Evolutionary conservation across 2,888 invertebrate species (phyloP).

Genomic region (Hemaris fuciformis): DNA sequence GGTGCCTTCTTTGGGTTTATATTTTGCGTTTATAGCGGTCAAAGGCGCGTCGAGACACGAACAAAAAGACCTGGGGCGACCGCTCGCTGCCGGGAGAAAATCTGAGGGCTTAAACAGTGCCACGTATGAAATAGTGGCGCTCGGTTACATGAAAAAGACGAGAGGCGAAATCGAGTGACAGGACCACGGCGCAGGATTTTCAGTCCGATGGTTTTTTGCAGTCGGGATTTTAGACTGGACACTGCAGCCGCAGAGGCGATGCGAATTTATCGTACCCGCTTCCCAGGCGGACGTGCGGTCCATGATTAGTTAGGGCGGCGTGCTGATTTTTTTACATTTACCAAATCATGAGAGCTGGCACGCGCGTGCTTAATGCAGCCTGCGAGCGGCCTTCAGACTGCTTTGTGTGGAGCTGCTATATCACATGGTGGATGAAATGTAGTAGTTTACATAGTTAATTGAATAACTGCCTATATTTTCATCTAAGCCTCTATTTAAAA

Average conservation of each 20-base stretch:
- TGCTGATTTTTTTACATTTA: constrained; percentile 12
- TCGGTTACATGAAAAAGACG: constrained; percentile 82
- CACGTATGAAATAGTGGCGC: constrained; percentile 79
- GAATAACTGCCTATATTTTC: no score
- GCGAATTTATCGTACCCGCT: constrained; percentile 69
- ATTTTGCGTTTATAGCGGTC: constrained; percentile 80
- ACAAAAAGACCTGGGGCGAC: constrained; percentile 68
- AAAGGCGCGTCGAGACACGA: constrained; percentile 68
- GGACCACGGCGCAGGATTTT: constrained; percentile 75
- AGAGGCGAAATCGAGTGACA: constrained; percentile 80
- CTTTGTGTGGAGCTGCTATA: not conserved
- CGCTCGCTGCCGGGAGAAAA: constrained; percentile 75
- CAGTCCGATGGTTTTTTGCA: constrained; percentile 74
- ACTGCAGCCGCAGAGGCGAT: constrained; percentile 60
- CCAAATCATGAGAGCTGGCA: not conserved
- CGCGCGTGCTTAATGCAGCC: not conserved
- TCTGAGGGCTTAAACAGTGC: constrained; percentile 81
- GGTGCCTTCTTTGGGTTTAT: constrained; percentile 78
- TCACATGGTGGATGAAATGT: not conserved
- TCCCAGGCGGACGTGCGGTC: constrained; percentile 53
- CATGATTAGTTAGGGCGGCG: constrained; percentile 61
- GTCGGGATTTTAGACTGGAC: constrained; percentile 67
- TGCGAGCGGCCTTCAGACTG: not conserved
- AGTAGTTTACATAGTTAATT: no score
- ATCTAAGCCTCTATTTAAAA: no score